These are phyloP conservation scores for Barbus barbus DNA, from an alignment of 2,113 vertebrate genomes.

Conservation along the genomic window DNA sequence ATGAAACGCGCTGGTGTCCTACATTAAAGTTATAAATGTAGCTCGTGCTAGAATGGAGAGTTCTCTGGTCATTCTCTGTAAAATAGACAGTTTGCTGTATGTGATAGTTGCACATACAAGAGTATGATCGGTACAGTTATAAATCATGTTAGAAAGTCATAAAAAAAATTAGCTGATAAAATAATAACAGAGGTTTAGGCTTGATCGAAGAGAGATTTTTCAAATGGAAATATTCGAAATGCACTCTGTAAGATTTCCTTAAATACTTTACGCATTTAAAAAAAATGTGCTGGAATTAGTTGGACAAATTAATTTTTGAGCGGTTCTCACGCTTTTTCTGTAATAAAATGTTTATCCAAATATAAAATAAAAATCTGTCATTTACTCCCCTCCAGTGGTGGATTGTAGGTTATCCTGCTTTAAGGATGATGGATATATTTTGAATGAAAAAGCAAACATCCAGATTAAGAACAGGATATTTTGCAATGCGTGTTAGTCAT, in stretches of 20 bases:
- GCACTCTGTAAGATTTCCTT: neutral
- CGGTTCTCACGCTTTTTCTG: neutral
- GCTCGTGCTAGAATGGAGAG: too few species aligned
- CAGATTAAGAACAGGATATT: neutral
- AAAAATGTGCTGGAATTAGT: neutral
- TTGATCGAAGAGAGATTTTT: neutral
- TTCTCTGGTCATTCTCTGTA: too few species aligned
- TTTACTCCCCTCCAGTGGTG: too few species aligned
- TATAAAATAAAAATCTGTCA: too few species aligned
- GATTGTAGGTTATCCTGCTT: too few species aligned
- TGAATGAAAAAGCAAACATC: neutral
- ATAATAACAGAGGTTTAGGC: neutral
- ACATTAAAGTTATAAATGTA: too few species aligned
- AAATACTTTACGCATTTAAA: neutral
- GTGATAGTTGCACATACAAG: too few species aligned
- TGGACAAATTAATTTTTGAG: neutral
- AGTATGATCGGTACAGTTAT: too few species aligned
- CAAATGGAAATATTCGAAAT: neutral
- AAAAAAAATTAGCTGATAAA: neutral
- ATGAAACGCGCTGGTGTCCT: neutral
- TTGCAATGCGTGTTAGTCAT: neutral
- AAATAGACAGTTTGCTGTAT: too few species aligned
- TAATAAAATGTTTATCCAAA: too few species aligned
- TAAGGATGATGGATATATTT: neutral
- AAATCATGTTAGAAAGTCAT: neutral